Evolutionary conservation across 2,797 vertebrate species (phyloP), one percentile per base, ranked within the genome.

Genomic region (Phrynocephalus vlangalii): DNA sequence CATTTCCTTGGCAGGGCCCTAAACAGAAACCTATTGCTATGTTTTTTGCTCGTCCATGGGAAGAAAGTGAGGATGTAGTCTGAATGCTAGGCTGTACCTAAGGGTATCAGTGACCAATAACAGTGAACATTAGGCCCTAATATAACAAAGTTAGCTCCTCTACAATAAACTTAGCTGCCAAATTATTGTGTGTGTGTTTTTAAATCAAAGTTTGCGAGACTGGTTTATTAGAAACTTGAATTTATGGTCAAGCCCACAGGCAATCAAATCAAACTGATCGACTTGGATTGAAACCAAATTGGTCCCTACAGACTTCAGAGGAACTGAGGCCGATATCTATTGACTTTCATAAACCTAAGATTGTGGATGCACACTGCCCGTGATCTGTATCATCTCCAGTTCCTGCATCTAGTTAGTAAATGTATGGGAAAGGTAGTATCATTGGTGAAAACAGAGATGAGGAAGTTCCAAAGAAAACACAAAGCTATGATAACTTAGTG

Each of bases 371-470:
- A 44, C 38, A 44, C 38, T 44, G 38, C 38, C 38, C 38, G 2
- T 44, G 3, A 44, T 44, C 38, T 44, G 38, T 44, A 44, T 44
- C 38, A 44, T 44, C 38, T 44, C 38, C 38, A 44, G 3, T 44
- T 44, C 38, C 38, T 44, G 20, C 30, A 63, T 22, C n/a, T 73
- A 6, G 22, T 82, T 33, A 73, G 16, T 71, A 73, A 82, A 84
- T 0, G 0, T 28, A 68, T 26, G 52, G 30, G 56, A 52, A 13
- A 28, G 44, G 24, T 26, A 50, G 44, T 67, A 30, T 79, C 0
- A 0, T 3, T n/a, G 87, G 33, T 56, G 18, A 38, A 15, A 85
- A 72, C 52, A 67, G 75, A 86, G 70, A 44, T 68, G 63, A 2
- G 38, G 5, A 5, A 16, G 18, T 84, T 71, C 71, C 71, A 84